Percentiles rank a stretch among this genome's conserved stretches.
Conservation (phyloP, 92 coral and sea anemone genomes). For the Hydrozoanthus gracilis region DNA sequence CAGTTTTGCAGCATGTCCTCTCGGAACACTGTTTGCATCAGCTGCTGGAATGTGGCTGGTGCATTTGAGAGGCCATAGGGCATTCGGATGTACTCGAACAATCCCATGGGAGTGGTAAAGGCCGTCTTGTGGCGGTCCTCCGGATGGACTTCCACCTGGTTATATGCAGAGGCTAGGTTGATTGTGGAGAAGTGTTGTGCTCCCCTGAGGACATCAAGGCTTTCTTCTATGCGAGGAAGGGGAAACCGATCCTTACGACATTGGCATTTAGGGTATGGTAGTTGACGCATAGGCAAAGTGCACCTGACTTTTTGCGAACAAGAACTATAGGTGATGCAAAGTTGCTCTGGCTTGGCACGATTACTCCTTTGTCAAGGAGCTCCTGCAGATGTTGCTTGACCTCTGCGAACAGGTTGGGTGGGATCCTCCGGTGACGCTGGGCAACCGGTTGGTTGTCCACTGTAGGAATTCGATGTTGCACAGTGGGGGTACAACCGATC, state of each 20-base stretch:
- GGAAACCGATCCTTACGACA: conserved; percentile 52
- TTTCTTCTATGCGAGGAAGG: conserved; percentile 59
- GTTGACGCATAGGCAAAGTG: conserved; percentile 68
- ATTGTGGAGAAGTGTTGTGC: conserved; percentile 55
- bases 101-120: conserved; percentile 62
- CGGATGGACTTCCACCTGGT: conserved; percentile 49
- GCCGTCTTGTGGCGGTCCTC: conserved; percentile 59
- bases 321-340: conserved; percentile 66
- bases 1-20: too few species aligned
- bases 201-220: conserved; percentile 45
- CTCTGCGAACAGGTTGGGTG: conserved; percentile 56
- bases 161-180: conserved; percentile 58
- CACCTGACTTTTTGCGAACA: conserved; percentile 66
- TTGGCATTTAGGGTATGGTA: conserved; percentile 58
- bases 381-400: conserved; percentile 62
- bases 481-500: conserved; percentile 54
- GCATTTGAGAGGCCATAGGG: conserved; percentile 44
- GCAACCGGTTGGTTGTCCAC: conserved; percentile 53
- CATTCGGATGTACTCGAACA: conserved; percentile 62
- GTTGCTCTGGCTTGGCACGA: conserved; percentile 53
- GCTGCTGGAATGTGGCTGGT: conserved; percentile 57
- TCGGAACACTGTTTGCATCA: conserved; percentile 53
- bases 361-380: conserved; percentile 57
- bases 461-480: conserved; percentile 52
- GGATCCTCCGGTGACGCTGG: conserved; percentile 62